Conservation (phyloP, 2,797 vertebrate genomes). For the Oceanodroma leucorhoa region DNA sequence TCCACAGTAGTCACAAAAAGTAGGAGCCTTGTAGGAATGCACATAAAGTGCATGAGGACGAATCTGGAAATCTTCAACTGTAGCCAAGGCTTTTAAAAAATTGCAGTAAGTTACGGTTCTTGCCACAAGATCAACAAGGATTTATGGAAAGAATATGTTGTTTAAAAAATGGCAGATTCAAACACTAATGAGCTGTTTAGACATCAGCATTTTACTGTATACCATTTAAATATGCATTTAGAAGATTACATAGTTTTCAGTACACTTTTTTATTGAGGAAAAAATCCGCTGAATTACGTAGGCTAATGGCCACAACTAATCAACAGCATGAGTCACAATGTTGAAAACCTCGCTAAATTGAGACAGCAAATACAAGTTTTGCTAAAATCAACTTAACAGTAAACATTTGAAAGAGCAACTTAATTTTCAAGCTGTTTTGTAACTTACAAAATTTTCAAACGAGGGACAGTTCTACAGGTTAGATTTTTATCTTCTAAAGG, state of each 20-base stretch:
- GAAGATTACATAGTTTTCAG: neutral
- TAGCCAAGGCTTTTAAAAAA: slow-evolving; percentile 88
- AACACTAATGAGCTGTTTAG: neutral
- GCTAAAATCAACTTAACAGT: neutral
- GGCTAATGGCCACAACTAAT: neutral
- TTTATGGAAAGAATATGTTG: neutral
- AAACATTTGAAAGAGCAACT: neutral
- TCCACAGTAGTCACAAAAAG: slow-evolving; percentile 98
- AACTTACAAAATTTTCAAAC: neutral
- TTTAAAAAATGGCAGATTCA: neutral
- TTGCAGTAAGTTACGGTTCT: slow-evolving; percentile 21
- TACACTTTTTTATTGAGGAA: neutral
- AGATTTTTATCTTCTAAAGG: neutral
- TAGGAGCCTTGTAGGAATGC: slow-evolving; percentile 97
- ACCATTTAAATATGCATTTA: neutral
- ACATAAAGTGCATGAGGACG: slow-evolving; percentile 95
- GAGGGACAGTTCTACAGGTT: neutral
- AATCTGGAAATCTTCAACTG: slow-evolving; percentile 98
- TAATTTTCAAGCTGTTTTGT: neutral
- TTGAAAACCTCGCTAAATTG: neutral
- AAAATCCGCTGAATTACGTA: neutral
- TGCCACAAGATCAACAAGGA: slow-evolving; percentile 25
- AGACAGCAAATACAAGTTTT: neutral
- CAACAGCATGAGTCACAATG: neutral
- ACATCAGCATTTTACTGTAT: neutral